These are phyloP conservation scores for fruit fly (Drosophila melanogaster) DNA, from an alignment of 1,140 invertebrate genomes.

Conservation along the genomic window DNA sequence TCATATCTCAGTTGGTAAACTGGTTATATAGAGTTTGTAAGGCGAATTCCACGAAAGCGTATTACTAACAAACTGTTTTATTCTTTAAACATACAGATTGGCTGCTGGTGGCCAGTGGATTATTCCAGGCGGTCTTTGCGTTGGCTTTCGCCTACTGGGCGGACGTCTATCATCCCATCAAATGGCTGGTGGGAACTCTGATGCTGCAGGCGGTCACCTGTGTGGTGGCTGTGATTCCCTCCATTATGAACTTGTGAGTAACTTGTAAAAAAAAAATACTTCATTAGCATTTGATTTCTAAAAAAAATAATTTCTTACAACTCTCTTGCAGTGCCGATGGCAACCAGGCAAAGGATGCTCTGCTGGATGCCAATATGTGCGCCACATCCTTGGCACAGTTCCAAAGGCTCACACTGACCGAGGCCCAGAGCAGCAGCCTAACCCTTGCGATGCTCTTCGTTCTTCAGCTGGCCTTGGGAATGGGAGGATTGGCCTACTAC, in stretches of 20 bases:
- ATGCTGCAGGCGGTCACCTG: slow-evolving; percentile 86
- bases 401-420: slow-evolving; percentile 52
- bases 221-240: slow-evolving; percentile 86
- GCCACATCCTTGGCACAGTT: slow-evolving; percentile 76
- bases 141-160: slow-evolving; percentile 87
- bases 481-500: slow-evolving; percentile 87
- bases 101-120: slow-evolving; percentile 86
- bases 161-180: slow-evolving; percentile 86
- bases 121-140: slow-evolving; percentile 86
- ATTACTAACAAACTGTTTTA: background rate
- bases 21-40: slow-evolving; percentile 24
- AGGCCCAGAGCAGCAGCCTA: slow-evolving; percentile 56
- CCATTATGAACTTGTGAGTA: slow-evolving; percentile 85
- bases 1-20: slow-evolving; percentile 15
- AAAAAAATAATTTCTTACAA: no score
- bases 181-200: slow-evolving; percentile 86
- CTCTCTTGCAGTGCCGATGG: slow-evolving; percentile 51
- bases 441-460: slow-evolving; percentile 86
- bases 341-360: slow-evolving; percentile 33
- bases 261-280: no score
- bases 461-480: slow-evolving; percentile 87
- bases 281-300: no score
- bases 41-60: background rate
- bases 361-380: slow-evolving; percentile 64
- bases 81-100: slow-evolving; percentile 85